Evolutionary conservation across 2,888 invertebrate genomes (phyloP).

Genomic region (Eutolmus rufibarbis): DNA sequence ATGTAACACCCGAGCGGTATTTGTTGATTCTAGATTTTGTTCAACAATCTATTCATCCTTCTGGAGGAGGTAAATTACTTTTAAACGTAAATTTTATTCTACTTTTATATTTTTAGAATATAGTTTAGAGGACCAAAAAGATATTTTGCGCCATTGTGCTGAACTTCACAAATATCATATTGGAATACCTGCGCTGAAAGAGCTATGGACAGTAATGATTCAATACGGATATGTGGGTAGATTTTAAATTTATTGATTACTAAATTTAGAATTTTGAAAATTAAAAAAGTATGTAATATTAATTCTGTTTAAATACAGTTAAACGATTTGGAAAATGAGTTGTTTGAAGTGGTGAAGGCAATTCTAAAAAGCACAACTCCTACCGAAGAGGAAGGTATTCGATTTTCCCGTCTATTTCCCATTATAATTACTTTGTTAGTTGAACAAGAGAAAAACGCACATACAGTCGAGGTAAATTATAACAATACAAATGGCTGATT

Average conservation of each 20-base stretch:
- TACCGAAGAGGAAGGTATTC: neutral
- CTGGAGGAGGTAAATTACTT: neutral
- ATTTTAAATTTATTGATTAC: neutral
- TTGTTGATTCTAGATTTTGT: neutral
- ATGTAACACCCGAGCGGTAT: neutral
- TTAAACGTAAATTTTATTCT: neutral
- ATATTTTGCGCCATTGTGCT: neutral
- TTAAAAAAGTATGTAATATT: neutral
- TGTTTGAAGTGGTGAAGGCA: neutral
- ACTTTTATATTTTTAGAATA: neutral
- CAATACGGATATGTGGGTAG: neutral
- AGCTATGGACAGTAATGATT: neutral
- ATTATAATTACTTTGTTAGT: neutral
- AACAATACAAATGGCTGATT: neutral
- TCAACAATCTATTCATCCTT: neutral
- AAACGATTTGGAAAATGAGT: neutral
- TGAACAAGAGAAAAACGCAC: neutral
- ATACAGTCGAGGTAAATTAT: neutral
- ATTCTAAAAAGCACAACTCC: neutral
- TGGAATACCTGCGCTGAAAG: neutral
- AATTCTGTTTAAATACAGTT: neutral
- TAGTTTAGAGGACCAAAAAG: neutral
- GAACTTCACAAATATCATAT: neutral
- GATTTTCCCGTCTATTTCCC: neutral
- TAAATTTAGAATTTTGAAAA: neutral